Evolutionary conservation across 2,888 invertebrate species (phyloP).

Genomic region (Anodontia alba): DNA sequence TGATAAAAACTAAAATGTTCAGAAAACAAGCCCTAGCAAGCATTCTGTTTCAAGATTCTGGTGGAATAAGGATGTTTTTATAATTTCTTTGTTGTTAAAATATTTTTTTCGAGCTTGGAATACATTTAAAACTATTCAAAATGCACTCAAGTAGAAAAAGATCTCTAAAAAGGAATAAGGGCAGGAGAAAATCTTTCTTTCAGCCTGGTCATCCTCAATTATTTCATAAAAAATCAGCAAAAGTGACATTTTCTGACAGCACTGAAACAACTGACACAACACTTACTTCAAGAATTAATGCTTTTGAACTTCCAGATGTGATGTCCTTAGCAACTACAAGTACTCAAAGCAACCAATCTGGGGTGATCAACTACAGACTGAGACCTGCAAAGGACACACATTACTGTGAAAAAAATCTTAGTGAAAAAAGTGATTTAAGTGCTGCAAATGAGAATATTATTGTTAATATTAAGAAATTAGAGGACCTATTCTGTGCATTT

Average conservation of each 20-base stretch:
- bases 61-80: too few species aligned
- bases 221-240: not conserved
- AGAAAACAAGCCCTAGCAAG: too few species aligned
- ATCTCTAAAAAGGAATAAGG: not conserved
- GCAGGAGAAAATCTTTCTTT: too few species aligned
- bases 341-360: too few species aligned
- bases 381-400: not conserved
- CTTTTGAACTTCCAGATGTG: constrained; percentile 1
- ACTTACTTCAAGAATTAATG: not conserved
- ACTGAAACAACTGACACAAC: not conserved
- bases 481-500: not conserved
- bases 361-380: too few species aligned
- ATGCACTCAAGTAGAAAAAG: not conserved
- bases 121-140: not conserved
- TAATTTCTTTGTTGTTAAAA: not conserved
- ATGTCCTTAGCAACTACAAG: too few species aligned
- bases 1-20: too few species aligned
- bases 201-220: too few species aligned
- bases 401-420: not conserved
- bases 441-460: constrained; percentile 10
- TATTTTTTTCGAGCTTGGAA: not conserved
- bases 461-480: not conserved
- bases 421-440: not conserved
- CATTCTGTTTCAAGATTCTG: too few species aligned
- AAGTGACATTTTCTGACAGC: not conserved